Base-by-base conservation (phyloP, 2,113 vertebrate genomes). In the Laticauda laticaudata region DNA sequence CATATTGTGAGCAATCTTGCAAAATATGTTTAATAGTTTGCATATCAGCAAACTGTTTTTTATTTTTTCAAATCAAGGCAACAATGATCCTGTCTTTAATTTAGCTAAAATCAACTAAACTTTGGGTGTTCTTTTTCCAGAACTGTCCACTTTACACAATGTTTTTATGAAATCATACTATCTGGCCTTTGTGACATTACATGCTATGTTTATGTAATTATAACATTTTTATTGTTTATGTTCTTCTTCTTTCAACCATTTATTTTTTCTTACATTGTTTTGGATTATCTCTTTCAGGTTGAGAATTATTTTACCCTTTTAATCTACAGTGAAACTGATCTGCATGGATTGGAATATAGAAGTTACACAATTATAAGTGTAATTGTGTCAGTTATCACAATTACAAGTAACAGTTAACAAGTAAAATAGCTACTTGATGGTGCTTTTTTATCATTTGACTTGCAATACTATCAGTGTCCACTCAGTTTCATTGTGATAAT, bases 361-460 rank as follows among this genome's bases (percentile, higher is more conserved):
- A 86, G n/a, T 23, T 85, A 26, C 15, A 26, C 1, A 56, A 57
- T 21, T 81, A 45, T 86, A 12, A 39, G 34, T 39, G 34, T 39
- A 39, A 39, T 39, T 39, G 34, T 39, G 34, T 39, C 34, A 39
- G 34, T 39, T 39, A 39, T 39, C 34, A 39, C 34, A 39, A 39
- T 39, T 39, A 39, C 34, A 39, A 39, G 34, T 39, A 39, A 39
- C 45, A 69, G 59, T 57, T 69, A 90, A 64, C 26, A 90, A 61
- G n/a, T 90, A 91, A 81, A 91, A 55, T 1, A 39, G 8, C 10
- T 7, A 53, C 45, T 54, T 92, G 12, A 3, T 7, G 53, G 26
- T 87, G 43, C 34, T 45, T 92, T 92, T 88, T 92, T n/a, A 20
- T 92, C 88, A 51, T n/a, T 87, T 69, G 23, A 43, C 48, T 53